phyloP scores from a whole-genome alignment of 2,113 vertebrate genomes.

The Campylomormyrus numenius region DNA sequence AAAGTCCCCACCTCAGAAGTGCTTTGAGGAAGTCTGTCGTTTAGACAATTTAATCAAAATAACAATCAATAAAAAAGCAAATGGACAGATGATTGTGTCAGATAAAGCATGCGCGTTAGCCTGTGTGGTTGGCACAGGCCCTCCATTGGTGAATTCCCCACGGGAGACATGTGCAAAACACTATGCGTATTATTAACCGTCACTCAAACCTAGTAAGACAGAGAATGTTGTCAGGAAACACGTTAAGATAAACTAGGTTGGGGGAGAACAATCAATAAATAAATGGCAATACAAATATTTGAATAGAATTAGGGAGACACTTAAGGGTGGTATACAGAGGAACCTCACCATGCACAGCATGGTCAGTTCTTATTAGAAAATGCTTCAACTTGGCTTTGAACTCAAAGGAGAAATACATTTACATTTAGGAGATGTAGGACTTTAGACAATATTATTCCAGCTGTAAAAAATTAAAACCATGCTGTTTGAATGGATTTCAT shows the following conservation, averaged over 20 bases:
- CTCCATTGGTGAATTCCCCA: background rate
- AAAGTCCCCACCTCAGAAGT: background rate
- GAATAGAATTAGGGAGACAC: background rate
- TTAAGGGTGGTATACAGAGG: background rate
- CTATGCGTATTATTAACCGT: background rate
- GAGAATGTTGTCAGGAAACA: background rate
- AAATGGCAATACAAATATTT: background rate
- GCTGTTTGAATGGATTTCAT: background rate
- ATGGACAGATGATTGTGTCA: background rate
- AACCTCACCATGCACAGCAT: background rate
- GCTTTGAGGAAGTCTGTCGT: background rate
- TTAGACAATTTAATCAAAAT: background rate
- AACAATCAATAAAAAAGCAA: background rate
- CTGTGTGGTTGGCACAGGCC: too few relatives aligned
- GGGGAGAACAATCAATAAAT: background rate
- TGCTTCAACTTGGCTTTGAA: background rate
- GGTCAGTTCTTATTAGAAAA: background rate
- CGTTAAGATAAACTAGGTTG: background rate
- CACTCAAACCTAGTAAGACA: background rate
- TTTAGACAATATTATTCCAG: background rate
- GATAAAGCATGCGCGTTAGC: background rate
- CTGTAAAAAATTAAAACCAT: background rate
- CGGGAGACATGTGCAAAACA: background rate
- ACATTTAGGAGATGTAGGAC: background rate
- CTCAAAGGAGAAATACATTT: background rate